Conservation (phyloP, 1,140 invertebrate species). For the Thaumatotibia leucotreta region DNA sequence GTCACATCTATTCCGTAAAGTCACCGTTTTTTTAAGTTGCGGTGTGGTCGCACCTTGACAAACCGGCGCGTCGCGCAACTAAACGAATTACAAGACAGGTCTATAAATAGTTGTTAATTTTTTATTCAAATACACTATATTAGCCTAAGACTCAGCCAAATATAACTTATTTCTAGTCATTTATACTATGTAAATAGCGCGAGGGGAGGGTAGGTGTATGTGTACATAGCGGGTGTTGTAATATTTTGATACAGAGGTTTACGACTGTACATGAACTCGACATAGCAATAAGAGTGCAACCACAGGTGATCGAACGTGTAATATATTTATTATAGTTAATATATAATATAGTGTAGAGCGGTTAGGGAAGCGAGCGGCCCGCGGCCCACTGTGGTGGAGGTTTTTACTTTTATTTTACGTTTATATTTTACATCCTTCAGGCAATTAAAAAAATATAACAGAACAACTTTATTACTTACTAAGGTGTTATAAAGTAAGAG, state of each 20-base stretch:
- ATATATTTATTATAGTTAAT: conserved; percentile 22
- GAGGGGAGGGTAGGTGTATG: neutral
- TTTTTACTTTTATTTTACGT: too few species aligned
- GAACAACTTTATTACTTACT: too few species aligned
- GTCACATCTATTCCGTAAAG: too few species aligned
- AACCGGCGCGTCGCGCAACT: conserved; percentile 29
- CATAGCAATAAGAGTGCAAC: conserved; percentile 51
- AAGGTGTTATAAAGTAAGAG: too few species aligned
- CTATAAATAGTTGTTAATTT: conserved; percentile 28
- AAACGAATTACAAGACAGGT: conserved; percentile 70
- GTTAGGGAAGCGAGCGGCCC: conserved; percentile 23
- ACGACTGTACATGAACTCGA: conserved; percentile 20
- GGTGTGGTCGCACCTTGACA: too few species aligned
- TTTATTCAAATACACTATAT: conserved; percentile 25
- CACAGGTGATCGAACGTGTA: conserved; percentile 36
- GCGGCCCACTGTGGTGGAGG: neutral
- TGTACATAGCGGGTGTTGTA: conserved; percentile 29
- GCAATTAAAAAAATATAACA: too few species aligned
- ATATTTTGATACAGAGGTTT: conserved; percentile 51
- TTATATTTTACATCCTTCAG: too few species aligned
- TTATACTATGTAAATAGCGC: conserved; percentile 24
- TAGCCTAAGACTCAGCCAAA: conserved; percentile 36
- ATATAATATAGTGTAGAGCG: conserved; percentile 22
- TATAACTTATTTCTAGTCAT: conserved; percentile 47
- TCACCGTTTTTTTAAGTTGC: too few species aligned